Base-by-base conservation (phyloP, 2,888 invertebrate genomes). In the Periphyllus acericola region DNA sequence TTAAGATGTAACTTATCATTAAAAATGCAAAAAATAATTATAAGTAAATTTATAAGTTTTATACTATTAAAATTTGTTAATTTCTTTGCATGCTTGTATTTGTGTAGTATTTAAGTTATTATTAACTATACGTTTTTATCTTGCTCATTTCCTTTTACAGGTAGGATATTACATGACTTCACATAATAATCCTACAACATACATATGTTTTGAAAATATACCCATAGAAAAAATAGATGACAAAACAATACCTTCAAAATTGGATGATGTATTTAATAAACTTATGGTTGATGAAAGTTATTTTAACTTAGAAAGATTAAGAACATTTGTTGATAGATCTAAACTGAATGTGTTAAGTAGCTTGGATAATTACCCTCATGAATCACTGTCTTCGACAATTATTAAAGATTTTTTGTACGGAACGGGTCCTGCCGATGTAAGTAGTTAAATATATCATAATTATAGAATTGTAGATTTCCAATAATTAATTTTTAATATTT, bases 351-450 rank as follows among this genome's bases (percentile, higher is more conserved):
- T 93, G 89, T 92, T 95, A 68, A 95, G 95, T 89, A 93, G 93
- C 91, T 93, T 97, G 80, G 98, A 96, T 92, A 94, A 94, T 25
- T 93, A 93, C 90, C 96, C 97, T 0, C 96, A 97, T 91, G 94
- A 95, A 90, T 93, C 94, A 0, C 92, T 97, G 82, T 95, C 96
- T 0, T 95, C 94, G 91, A 93, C 95, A 90, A 93, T 96, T 84
- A 96, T 97, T 90, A 96, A 95, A 0, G 96, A 98, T 91, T 95
- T 96, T 91, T 92, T 98, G 52, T 97, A 97, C 91, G 96, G 97
- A 25, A 93, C 94, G 85, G 94, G 93, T 76, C 93, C 94, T 90
- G 92, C 94, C 90, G 95, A 96, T 91, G 96, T 96, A 91, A 93
- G 94, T 93, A 76, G 14, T n/a, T 60, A 9, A 71, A 71, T 79